Evolutionary conservation across 2,797 vertebrate species (phyloP).

Genomic region (Poeciliopsis gracilis): DNA sequence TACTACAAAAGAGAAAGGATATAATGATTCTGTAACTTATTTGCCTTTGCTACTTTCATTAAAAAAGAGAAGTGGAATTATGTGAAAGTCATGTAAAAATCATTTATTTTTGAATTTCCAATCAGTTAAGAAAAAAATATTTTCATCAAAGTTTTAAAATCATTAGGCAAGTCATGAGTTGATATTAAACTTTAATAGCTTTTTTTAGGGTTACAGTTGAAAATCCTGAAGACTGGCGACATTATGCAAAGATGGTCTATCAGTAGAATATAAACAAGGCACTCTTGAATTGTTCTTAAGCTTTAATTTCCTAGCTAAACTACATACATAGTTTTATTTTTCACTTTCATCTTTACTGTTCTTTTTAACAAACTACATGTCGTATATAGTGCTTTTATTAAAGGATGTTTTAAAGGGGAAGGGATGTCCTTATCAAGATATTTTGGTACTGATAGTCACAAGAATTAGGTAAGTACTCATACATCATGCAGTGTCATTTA

Average conservation of each 20-base stretch:
- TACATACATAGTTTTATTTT: not conserved
- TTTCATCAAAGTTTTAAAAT: constrained; percentile 43
- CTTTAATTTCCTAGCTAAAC: constrained; percentile 24
- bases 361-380: not conserved
- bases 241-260: constrained; percentile 56
- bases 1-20: constrained; percentile 38
- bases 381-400: not conserved
- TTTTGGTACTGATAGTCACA: not conserved
- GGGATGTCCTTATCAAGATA: not conserved
- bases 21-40: constrained; percentile 57
- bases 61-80: constrained; percentile 45
- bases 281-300: constrained; percentile 26
- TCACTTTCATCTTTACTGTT: constrained; percentile 7
- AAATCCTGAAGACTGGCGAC: constrained; percentile 15
- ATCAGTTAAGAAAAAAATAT: constrained; percentile 10
- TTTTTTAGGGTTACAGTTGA: constrained; percentile 37
- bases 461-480: not conserved
- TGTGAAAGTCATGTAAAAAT: constrained; percentile 61
- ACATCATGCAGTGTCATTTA: not conserved
- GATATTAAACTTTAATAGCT: constrained; percentile 7
- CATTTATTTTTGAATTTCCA: constrained; percentile 38
- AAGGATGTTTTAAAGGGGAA: not conserved
- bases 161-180: constrained; percentile 8
- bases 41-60: constrained; percentile 69
- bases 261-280: constrained; percentile 25